Percentiles rank a stretch among this genome's conserved stretches.
phyloP scores from a whole-genome alignment of 92 coral and sea anemone species.

The Desmophyllum pertusum region DNA sequence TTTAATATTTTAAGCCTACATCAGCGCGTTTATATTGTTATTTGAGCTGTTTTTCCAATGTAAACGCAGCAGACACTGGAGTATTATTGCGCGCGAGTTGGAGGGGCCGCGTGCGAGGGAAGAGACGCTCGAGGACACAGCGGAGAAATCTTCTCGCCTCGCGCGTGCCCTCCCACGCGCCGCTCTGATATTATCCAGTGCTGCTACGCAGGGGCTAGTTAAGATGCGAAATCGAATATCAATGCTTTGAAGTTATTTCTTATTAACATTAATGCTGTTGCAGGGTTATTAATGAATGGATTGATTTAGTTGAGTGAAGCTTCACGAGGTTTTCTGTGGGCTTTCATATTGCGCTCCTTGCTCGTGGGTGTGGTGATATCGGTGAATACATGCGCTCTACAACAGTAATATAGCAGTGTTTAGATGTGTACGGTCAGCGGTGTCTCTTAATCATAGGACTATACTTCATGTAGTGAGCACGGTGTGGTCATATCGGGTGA shows the following conservation, averaged over 20 bases:
- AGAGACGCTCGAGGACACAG: no score
- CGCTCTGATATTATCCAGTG: no score
- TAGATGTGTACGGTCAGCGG: conserved; percentile 23
- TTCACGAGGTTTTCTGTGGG: conserved; percentile 67
- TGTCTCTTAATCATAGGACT: background rate
- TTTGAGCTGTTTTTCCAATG: background rate
- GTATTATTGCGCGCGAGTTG: no score
- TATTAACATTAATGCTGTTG: background rate
- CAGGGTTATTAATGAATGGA: background rate
- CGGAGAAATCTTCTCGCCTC: no score
- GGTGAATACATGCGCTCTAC: conserved; percentile 71
- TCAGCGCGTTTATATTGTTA: background rate
- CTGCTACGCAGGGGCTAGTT: no score
- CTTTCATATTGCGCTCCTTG: conserved; percentile 75
- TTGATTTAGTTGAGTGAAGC: conserved; percentile 8
- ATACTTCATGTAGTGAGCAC: background rate
- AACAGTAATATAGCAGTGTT: conserved; percentile 45
- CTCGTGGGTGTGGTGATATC: conserved; percentile 46
- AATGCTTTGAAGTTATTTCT: background rate
- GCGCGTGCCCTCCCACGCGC: no score
- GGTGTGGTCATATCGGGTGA: conserved; percentile 45
- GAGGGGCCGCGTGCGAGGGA: no score
- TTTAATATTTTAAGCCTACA: background rate
- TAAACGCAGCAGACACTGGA: no score
- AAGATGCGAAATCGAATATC: background rate